Evolutionary conservation across 64 coral and sea anemone genomes (phyloP).

Genomic region (Exaiptasia diaphana): DNA sequence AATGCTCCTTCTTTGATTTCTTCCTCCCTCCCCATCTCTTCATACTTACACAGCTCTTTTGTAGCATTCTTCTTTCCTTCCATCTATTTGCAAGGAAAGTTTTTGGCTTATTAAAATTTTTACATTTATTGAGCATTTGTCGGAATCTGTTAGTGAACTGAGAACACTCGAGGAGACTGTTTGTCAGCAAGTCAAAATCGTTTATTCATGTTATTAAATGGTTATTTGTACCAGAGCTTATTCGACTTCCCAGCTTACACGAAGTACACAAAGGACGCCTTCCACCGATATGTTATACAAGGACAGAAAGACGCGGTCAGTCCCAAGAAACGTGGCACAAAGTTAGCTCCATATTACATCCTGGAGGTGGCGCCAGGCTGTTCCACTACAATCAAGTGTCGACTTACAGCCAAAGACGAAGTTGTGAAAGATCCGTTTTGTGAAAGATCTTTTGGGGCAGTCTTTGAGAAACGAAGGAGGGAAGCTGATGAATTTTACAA

Average conservation of each 20-base stretch:
- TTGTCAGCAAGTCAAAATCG: too few species aligned
- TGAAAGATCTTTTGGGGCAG: constrained; percentile 69
- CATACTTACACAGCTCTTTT: too few species aligned
- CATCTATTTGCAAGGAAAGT: too few species aligned
- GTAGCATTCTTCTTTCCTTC: too few species aligned
- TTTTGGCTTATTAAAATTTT: too few species aligned
- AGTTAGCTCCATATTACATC: constrained; percentile 74
- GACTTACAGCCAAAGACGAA: constrained; percentile 60
- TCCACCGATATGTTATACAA: constrained; percentile 85
- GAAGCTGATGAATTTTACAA: constrained; percentile 87
- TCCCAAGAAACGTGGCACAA: constrained; percentile 75
- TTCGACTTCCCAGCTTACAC: constrained; percentile 63
- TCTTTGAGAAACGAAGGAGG: constrained; percentile 61
- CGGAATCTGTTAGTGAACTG: too few species aligned
- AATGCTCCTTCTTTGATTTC: too few species aligned
- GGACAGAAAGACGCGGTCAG: constrained; percentile 82
- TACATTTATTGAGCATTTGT: too few species aligned
- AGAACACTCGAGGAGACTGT: too few species aligned
- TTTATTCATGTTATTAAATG: too few species aligned
- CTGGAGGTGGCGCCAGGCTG: constrained; percentile 62
- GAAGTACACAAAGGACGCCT: constrained; percentile 94
- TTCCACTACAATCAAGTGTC: constrained; percentile 56
- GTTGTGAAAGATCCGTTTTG: constrained; percentile 54
- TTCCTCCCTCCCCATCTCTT: too few species aligned
- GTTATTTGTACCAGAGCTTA: too few species aligned